Evolutionary conservation across 2,113 vertebrate species (phyloP), one percentile per base, ranked within the genome.

Genomic region (Potamarius usumacintae): DNA sequence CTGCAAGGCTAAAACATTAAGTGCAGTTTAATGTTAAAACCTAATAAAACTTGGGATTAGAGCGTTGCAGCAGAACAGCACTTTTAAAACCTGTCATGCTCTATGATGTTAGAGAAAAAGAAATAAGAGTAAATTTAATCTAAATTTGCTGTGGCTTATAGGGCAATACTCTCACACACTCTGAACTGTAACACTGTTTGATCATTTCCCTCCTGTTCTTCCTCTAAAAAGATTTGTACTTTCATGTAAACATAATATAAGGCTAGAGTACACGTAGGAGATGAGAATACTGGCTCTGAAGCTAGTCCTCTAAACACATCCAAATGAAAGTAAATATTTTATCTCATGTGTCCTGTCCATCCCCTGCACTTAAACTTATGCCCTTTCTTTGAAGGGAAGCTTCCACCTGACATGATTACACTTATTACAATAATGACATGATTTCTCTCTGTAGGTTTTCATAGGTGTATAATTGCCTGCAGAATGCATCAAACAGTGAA

Each of bases 1-100:
- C 27, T 18, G 30, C 30, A 42, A 42, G 69, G 69, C 71, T 74
- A 74, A 17, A 48, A 74, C 71, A 1, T 42, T 48, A 74, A 42
- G 71, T 48, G 34, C 71, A 74, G 7, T 25, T 74, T 48, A 74
- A 48, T 74, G 71, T 20, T 74, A 9, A 74, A 74, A 72, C 30
- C 69, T 72, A 72, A 72, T 72, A 42, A 72, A 34, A 34, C 69
- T 42, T 14, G 69, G 48, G 71, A 74, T 74, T 74, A 52, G 72
- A 76, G 42, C 72, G 52, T 50, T 10, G 10, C 53, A 50, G 22
- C 34, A 25, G 74, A 53, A 77, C 74, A 77, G 11, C 4, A 53
- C 22, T 77, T 53, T 50, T 53, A 77, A 78, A 53, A 78, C 22
- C 76, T 55, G 50, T 78, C 15, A 50, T 78, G 14, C 76, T 55